Conservation (phyloP, 37 sponge, comb jelly and placozoan genomes). For the Cliona cf. orientalis region DNA sequence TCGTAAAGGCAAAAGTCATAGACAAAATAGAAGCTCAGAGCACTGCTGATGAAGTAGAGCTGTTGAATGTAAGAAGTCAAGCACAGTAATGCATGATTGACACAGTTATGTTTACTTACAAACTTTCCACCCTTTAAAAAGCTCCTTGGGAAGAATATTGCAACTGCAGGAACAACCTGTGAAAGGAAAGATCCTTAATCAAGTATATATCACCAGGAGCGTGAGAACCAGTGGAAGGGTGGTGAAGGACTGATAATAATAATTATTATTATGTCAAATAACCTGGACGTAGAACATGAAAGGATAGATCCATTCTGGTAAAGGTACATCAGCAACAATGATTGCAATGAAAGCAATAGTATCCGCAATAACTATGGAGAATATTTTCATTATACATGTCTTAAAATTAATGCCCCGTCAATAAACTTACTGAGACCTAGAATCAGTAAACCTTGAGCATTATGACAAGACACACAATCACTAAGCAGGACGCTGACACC, state of each 20-base stretch:
- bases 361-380: too few relatives aligned
- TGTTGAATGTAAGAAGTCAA: too few relatives aligned
- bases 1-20: constrained; percentile 80
- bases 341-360: too few relatives aligned
- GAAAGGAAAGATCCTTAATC: neutral
- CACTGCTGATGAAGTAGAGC: constrained; percentile 72
- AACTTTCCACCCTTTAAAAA: constrained; percentile 36
- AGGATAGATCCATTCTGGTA: constrained; percentile 26
- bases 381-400: too few relatives aligned
- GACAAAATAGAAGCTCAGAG: constrained; percentile 57
- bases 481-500: constrained; percentile 60
- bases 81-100: too few relatives aligned
- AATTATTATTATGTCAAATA: neutral
- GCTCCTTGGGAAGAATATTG: constrained; percentile 40
- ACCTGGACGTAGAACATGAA: constrained; percentile 70
- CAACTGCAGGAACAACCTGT: constrained; percentile 47
- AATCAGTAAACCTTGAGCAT: constrained; percentile 40
- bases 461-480: constrained; percentile 49
- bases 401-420: too few relatives aligned
- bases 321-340: constrained; percentile 2
- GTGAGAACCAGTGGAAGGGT: too few relatives aligned
- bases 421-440: constrained; percentile 28
- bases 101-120: too few relatives aligned
- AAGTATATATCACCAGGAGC: too few relatives aligned
- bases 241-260: neutral